Evolutionary conservation across 2,113 vertebrate genomes (phyloP).

Genomic region (Bucco capensis): DNA sequence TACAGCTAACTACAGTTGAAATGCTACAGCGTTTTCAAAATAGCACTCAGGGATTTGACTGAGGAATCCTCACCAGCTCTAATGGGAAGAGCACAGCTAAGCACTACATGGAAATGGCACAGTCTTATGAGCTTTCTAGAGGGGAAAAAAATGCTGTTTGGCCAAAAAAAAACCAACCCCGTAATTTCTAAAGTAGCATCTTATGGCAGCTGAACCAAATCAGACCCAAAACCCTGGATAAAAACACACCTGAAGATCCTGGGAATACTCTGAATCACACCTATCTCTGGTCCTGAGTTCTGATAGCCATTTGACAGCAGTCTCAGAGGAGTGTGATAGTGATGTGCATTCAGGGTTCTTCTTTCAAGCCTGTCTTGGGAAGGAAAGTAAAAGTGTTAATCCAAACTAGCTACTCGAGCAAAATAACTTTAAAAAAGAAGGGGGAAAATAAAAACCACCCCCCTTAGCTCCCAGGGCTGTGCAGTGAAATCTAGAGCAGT

Average conservation of each 20-base stretch:
- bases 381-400: not conserved
- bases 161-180: too few relatives aligned
- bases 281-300: not conserved
- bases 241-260: not conserved
- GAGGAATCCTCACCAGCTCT: not conserved
- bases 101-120: not conserved
- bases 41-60: not conserved
- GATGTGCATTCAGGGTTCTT: rapidly evolving
- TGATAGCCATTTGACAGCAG: not conserved
- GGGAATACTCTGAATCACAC: not conserved
- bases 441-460: too few relatives aligned
- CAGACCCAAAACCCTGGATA: not conserved
- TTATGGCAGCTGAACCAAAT: not conserved
- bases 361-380: not conserved
- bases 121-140: not conserved
- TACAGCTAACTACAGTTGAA: too few relatives aligned
- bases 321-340: not conserved
- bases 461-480: not conserved
- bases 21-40: not conserved
- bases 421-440: not conserved
- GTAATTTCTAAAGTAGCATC: not conserved
- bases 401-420: not conserved
- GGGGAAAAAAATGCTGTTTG: not conserved
- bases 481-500: not conserved
- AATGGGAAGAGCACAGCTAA: not conserved